phyloP scores from a whole-genome alignment of 2,113 vertebrate species.

The Daboia siamensis region DNA sequence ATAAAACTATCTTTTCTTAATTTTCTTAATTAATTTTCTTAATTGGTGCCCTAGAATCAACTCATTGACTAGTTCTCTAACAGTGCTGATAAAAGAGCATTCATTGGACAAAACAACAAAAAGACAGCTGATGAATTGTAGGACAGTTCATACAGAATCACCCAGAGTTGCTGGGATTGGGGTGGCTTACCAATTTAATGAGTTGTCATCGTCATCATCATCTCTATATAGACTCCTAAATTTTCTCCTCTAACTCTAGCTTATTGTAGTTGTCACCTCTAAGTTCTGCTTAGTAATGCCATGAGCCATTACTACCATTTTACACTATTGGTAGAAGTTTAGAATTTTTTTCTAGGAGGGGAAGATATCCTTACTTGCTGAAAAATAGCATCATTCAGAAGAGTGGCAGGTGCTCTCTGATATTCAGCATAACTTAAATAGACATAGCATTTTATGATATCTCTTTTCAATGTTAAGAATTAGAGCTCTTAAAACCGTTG shows the following conservation, averaged over 20 bases:
- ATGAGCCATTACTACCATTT: not conserved
- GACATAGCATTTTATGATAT: not conserved
- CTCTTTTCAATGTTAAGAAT: not conserved
- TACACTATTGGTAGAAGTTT: not conserved
- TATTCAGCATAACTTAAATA: not conserved
- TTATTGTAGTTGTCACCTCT: not conserved
- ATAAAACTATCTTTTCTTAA: not conserved
- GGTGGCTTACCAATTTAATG: not conserved
- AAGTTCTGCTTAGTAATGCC: not conserved
- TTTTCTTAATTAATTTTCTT: not conserved
- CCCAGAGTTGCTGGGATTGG: not conserved
- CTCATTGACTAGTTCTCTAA: not conserved
- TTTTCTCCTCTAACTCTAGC: not conserved
- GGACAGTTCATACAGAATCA: not conserved
- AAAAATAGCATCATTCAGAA: not conserved
- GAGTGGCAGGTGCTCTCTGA: not conserved
- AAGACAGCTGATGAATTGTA: not conserved
- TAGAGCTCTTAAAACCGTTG: not conserved
- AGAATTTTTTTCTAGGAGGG: not conserved
- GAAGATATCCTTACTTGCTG: not conserved
- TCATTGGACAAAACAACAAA: not conserved
- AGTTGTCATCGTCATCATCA: not conserved
- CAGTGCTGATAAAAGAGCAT: not conserved
- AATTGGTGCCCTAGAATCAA: not conserved
- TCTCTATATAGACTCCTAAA: not conserved